These are phyloP conservation scores for Craniophora ligustri DNA, from an alignment of 2,888 invertebrate species.

Conservation along the genomic window DNA sequence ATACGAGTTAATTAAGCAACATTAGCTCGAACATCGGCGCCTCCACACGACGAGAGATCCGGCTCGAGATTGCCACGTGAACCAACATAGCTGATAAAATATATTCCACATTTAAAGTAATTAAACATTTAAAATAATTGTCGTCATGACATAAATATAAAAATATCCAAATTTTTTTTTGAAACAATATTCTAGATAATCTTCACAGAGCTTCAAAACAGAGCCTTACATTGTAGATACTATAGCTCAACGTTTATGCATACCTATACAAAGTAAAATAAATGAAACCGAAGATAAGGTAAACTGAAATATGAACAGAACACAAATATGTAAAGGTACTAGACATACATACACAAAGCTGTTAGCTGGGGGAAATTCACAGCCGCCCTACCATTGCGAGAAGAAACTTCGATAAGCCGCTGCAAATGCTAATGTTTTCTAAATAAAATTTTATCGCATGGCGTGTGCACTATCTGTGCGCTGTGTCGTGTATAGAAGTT, in stretches of 20 bases:
- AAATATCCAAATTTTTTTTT: too few species aligned
- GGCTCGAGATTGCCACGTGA: constrained; percentile 69
- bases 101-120: too few species aligned
- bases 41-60: constrained; percentile 84
- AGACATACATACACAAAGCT: constrained; percentile 36
- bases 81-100: constrained; percentile 71
- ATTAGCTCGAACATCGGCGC: constrained; percentile 84
- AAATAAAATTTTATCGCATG: constrained; percentile 79
- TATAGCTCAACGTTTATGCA: too few species aligned
- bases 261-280: background rate
- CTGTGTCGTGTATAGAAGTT: constrained; percentile 61
- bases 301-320: constrained; percentile 28
- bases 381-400: constrained; percentile 64
- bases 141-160: constrained; percentile 32
- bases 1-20: constrained; percentile 87
- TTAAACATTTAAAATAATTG: too few species aligned
- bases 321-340: constrained; percentile 16
- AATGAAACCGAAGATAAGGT: constrained; percentile 10
- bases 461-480: constrained; percentile 65
- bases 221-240: too few species aligned
- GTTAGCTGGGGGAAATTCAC: constrained; percentile 56
- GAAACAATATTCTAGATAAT: too few species aligned
- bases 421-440: constrained; percentile 76
- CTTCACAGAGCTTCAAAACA: too few species aligned
- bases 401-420: constrained; percentile 71